Base-by-base conservation (phyloP, 2,797 vertebrate genomes). In the Dallia pectoralis region DNA sequence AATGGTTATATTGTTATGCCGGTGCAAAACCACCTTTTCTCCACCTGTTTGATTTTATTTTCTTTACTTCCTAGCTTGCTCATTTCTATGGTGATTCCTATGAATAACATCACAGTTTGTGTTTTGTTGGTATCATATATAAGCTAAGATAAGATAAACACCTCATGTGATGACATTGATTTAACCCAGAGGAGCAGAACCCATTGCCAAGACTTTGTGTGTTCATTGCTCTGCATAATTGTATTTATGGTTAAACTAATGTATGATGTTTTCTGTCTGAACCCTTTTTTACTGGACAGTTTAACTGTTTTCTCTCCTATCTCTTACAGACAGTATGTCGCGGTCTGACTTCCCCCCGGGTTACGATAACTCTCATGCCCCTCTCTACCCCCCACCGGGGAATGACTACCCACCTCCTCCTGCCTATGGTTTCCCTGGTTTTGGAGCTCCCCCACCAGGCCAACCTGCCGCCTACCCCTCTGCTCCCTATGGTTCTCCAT, bases 361-460 rank as follows among this genome's bases (percentile, higher is more conserved):
- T 18, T 65, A 65, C 32, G 63, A 65, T 36, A 30, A 36, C 15
- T 65, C 63, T 65, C 63, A 36, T 32, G 7, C 63, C 29, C 63
- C 63, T 7, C 63, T 65, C 29, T 36, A 65, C 18, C 30, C 29
- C 63, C 63, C 63, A 16, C 63, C 32, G 27, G 63, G 63, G 7
- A 18, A 32, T 32, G 32, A 65, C 63, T 65, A 32, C 63, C 63
- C 63, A 30, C 63, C 63, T 19, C 63, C 63, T 5, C 63, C 63
- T 12, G 63, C 63, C 18, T 65, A 65, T n/a, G 63, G 63, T 30
- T 65, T 65, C 16, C 63, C 63, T 36, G 63, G 29, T 18, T n/a
- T 18, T n/a, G 63, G 63, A 32, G 63, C 16, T n/a, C 63, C 63
- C 5, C 32, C 30, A 32, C 15, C 7, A 65, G 63, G 63, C 63